Base-by-base conservation (phyloP, 2,113 vertebrate species). In the Coptodon bakossiorum region DNA sequence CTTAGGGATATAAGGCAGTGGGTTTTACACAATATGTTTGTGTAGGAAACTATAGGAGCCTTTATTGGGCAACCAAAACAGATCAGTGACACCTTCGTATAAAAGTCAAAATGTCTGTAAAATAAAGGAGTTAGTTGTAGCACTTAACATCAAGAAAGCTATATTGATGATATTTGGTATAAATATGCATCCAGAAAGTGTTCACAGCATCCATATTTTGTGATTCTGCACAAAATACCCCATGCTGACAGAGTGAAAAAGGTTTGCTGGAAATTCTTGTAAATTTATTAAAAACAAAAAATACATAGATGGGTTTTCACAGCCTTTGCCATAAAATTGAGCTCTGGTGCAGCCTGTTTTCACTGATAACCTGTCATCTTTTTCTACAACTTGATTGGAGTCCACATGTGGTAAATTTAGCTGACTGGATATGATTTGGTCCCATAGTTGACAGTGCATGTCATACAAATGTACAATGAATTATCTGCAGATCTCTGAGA, bases 231-330 rank as follows among this genome's bases (percentile, higher is more conserved):
- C 27, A 57, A 5, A 59, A 16, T 59, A 59, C 13, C 1, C 56
- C 7, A 59, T 29, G 13, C 56, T 29, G 56, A 14, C 54, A 57
- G 24, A 16, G 2, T 59, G 27, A 29, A 59, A 59, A 59, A 2
- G 27, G 27, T 59, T 29, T 56, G 54, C 54, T 56, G 22, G 0
- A 59, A 59, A 59, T 59, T 59, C 56, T 59, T 59, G 0, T 9
- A 59, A 29, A 59, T 59, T 59, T 29, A 16, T 29, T 59, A 29
- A 59, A 59, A 0, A 61, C 6, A 56, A 57, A 61, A 19, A 61
- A 61, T 34, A 34, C 16, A 17, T 19, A 19, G 1, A 10, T 0
- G 29, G 17, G 57, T 61, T 31, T 61, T 61, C 1, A 34, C 0
- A 61, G 59, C 29, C 16, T 61, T 61, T 19, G 5, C 57, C 57